Conservation (phyloP, 2,113 vertebrate species). For the Brienomyrus brachyistius region DNA sequence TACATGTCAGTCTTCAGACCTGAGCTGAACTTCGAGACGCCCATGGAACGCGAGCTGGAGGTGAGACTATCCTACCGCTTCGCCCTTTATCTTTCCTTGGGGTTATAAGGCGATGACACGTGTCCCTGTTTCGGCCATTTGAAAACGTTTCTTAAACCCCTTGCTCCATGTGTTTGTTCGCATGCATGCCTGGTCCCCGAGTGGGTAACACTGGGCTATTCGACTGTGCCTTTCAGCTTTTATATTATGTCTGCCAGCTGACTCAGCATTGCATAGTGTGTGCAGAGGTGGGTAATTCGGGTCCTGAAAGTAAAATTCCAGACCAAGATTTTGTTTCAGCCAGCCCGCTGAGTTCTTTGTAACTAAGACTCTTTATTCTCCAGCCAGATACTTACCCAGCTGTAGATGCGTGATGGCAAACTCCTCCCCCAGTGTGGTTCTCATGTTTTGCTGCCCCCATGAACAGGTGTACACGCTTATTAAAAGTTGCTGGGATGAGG, state of each 20-base stretch:
- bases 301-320: not conserved
- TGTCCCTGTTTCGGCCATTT: not conserved
- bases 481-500: conserved; percentile 95
- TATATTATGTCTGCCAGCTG: not conserved
- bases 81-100: not conserved
- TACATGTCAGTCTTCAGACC: conserved; percentile 67
- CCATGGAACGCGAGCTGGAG: conserved; percentile 73
- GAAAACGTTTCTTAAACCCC: not conserved
- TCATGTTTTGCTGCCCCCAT: not conserved
- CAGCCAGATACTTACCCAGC: too few relatives aligned
- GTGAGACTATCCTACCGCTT: conserved; percentile 48
- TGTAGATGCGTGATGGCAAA: too few relatives aligned
- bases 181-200: not conserved
- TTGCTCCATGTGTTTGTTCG: not conserved
- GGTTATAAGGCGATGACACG: not conserved
- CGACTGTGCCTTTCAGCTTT: not conserved
- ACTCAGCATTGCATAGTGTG: not conserved
- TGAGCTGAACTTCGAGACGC: conserved; percentile 73
- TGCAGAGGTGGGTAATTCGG: not conserved
- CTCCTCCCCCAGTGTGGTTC: not conserved
- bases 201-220: not conserved
- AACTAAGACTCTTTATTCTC: not conserved
- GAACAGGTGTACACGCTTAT: conserved; percentile 74
- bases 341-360: not conserved
- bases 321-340: not conserved